These are phyloP conservation scores for Marmota monax DNA, from an alignment of 2,113 vertebrate genomes.

Conservation along the genomic window DNA sequence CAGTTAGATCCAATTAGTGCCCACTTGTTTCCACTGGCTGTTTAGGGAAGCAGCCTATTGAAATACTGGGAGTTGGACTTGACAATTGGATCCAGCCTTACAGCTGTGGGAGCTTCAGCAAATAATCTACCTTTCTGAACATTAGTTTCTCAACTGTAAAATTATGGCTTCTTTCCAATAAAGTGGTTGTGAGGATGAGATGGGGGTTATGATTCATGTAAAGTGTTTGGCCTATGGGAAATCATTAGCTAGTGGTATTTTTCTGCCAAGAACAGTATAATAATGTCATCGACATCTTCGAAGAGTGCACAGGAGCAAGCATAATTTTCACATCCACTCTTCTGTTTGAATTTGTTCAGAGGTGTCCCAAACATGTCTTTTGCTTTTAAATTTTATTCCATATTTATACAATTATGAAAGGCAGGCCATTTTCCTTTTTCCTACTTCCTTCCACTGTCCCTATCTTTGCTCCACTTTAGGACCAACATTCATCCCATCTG, in stretches of 20 bases:
- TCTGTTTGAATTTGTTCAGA: neutral
- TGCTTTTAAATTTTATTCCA: neutral
- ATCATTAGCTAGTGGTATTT: conserved; percentile 42
- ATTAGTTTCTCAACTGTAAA: conserved; percentile 17
- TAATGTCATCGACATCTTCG: neutral
- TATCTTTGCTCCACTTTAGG: neutral
- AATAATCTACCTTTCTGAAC: neutral
- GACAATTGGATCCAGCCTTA: neutral
- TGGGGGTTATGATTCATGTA: neutral
- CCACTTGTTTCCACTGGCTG: neutral
- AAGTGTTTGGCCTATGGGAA: neutral
- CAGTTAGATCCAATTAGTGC: neutral
- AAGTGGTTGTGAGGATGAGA: neutral
- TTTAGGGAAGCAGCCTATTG: neutral
- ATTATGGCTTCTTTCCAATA: neutral
- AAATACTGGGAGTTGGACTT: neutral
- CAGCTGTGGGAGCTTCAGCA: neutral
- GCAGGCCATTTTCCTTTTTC: neutral
- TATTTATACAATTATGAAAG: conserved; percentile 1
- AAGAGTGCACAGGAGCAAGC: neutral
- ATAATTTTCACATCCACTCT: neutral
- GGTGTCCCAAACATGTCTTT: neutral
- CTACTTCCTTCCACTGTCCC: neutral
- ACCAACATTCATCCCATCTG: neutral
- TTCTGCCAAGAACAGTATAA: neutral